Evolutionary conservation across 37 sponge, comb jelly and placozoan species (phyloP), one percentile per base, ranked within the genome.

Genomic region (Bolinopsis microptera): DNA sequence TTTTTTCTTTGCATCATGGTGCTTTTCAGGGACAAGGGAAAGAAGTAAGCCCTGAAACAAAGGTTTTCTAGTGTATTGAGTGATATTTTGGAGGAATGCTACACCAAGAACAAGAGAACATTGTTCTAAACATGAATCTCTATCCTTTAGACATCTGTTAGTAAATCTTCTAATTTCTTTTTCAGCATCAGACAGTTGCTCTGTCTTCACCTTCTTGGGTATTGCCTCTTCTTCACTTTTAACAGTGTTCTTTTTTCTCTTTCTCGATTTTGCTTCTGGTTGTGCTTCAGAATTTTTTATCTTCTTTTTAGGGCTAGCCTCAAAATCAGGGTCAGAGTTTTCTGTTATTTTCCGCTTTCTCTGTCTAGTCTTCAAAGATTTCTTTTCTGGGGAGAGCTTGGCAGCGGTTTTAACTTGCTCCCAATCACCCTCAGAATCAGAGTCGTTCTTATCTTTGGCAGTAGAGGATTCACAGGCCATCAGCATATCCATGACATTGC

Each of bases 111-210:
- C 61, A 28, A 86, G 61, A 9, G 90, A 16, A 40, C 90, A 86
- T 27, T 86, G 90, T 27, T 86, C 90, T 5, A 86, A 41, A 27
- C 90, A 86, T 22, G 38, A 36, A 38, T 86, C 90, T 40, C 90
- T 28, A 26, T 86, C 90, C 26, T 86, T 86, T 3, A 86, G 3
- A 86, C 90, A 86, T 27, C 90, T 39, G 23, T 40, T 86, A 27
- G 90, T 86, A 30, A 86, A 86, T n/a, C 90, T 28, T 25, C 35
- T 28, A 22, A 86, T 41, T 86, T 86, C 90, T 41, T 86, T 86
- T 41, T 86, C 90, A 22, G 0, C 61, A n/a, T 86, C 90, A 40
- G 61, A 39, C 41, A 86, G 48, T 25, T 86, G 38, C 32, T 36
- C 61, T 27, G 38, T 86, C 35, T 38, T 28, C 2, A 24, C 13